These are phyloP conservation scores for Oscheius sp. DNA, from an alignment of 2,888 invertebrate genomes.

Conservation along the genomic window DNA sequence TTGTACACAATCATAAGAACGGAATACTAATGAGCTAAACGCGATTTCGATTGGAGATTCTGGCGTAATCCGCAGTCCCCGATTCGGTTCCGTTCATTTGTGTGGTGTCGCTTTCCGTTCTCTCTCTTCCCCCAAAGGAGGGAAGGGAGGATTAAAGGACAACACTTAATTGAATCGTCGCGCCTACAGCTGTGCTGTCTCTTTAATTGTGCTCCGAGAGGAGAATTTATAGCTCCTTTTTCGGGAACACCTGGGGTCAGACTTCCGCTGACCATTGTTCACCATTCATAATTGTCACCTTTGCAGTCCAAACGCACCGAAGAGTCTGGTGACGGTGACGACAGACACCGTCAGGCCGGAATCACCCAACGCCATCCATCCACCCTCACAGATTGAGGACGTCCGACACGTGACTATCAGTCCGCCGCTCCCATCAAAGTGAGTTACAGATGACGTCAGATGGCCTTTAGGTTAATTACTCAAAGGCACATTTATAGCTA, in stretches of 20 bases:
- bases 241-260: constrained; percentile 22
- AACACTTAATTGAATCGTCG: constrained; percentile 36
- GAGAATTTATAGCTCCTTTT: constrained; percentile 21
- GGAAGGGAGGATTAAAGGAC: constrained; percentile 33
- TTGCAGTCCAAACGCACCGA: constrained; percentile 62
- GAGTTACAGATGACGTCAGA: constrained; percentile 23
- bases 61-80: too few relatives aligned
- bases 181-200: constrained; percentile 24
- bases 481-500: neutral
- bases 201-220: constrained; percentile 3
- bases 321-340: constrained; percentile 55
- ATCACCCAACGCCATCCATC: constrained; percentile 57
- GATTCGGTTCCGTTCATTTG: constrained; percentile 1
- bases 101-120: constrained; percentile 2
- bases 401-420: constrained; percentile 48
- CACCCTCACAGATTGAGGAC: constrained; percentile 58
- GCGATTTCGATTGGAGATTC: too few relatives aligned
- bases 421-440: constrained; percentile 54
- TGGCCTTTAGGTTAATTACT: neutral
- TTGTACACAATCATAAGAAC: too few relatives aligned
- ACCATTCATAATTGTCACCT: constrained; percentile 4
- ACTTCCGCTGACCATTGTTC: constrained; percentile 8
- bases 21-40: constrained; percentile 3
- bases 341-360: constrained; percentile 53
- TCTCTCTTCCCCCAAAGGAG: neutral